phyloP scores from a whole-genome alignment of 1,140 invertebrate species.

The Drosophila grimshawi region DNA sequence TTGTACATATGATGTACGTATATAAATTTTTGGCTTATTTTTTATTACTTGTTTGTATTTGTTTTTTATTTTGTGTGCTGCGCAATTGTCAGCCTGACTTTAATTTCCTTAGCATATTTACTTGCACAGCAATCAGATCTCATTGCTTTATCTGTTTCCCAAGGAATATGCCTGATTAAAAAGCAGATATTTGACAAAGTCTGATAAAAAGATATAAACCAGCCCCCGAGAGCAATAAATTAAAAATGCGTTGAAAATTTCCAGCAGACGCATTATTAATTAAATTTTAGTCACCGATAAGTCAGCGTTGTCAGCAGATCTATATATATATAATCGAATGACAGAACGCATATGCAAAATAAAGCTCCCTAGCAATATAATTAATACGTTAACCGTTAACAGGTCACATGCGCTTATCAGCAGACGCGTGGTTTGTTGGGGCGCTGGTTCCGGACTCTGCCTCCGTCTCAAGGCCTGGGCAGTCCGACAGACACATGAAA shows the following conservation, averaged over 20 bases:
- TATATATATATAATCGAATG: conserved; percentile 15
- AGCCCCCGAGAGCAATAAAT: conserved; percentile 21
- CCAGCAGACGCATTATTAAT: conserved; percentile 51
- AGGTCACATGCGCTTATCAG: conserved; percentile 69
- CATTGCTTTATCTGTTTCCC: conserved; percentile 52
- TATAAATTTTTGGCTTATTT: conserved; percentile 7
- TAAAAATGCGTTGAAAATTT: conserved; percentile 17
- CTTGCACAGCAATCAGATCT: conserved; percentile 43
- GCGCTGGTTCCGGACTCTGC: background rate
- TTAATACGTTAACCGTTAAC: conserved; percentile 9
- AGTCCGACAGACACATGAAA: background rate
- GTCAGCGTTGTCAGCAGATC: conserved; percentile 48
- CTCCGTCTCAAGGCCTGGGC: background rate
- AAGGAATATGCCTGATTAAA: conserved; percentile 19
- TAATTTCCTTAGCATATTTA: conserved; percentile 55
- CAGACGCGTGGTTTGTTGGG: conserved; percentile 5
- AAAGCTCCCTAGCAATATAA: background rate
- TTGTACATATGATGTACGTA: conserved; percentile 9
- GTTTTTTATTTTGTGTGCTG: conserved; percentile 18
- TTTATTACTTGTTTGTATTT: conserved; percentile 8
- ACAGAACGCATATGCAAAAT: conserved; percentile 28
- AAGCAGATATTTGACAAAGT: background rate
- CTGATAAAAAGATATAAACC: conserved; percentile 31
- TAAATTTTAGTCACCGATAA: conserved; percentile 42
- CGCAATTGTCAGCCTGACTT: conserved; percentile 49